Evolutionary conservation across 2,888 invertebrate genomes (phyloP), one percentile per base, ranked within the genome.

Genomic region (Hecatera dysodea): DNA sequence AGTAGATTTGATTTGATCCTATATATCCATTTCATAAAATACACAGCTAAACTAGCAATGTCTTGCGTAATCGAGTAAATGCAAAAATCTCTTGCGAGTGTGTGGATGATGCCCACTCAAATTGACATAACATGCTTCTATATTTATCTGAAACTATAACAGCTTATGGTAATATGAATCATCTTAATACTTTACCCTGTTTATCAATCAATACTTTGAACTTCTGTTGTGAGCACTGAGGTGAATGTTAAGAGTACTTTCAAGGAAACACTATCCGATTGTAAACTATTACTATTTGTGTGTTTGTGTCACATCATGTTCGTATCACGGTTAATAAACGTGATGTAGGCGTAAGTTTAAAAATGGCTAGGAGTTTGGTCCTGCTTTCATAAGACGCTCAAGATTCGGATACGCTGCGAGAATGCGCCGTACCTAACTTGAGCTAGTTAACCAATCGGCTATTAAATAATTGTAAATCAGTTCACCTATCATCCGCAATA

Each of bases 61-160:
- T 79, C 42, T 71, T 75, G 71, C 75, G 56, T 75, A 36, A 64
- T 64, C 67, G 67, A 78, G 61, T 61, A 75, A 71, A 65, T 67
- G 71, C 75, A 64, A 59, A 53, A 48, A 29, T 29, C 8, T 33
- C 60, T n/a, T n/a, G n/a, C 42, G 29, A 59, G 24, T 50, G n/a
- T 64, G 27, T 59, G 48, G 12, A 29, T 56, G 27, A 53, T 19
- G 46, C n/a, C 60, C 24, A 60, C 27, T 22, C 44, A 55, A 60
- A 55, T 12, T 55, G 72, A 72, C 59, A 60, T 50, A 78, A 60
- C 46, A 11, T 17, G 53, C n/a, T 33, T 53, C 11, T 64, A 61
- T 36, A 67, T 42, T 67, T 63, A 68, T 61, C 56, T 53, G 61
- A 60, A 61, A 57, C 61, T 27, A 27, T 67, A 67, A 70, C 33